These are phyloP conservation scores for Drosophila lacertosa DNA, from an alignment of 1,140 invertebrate species.

Conservation along the genomic window DNA sequence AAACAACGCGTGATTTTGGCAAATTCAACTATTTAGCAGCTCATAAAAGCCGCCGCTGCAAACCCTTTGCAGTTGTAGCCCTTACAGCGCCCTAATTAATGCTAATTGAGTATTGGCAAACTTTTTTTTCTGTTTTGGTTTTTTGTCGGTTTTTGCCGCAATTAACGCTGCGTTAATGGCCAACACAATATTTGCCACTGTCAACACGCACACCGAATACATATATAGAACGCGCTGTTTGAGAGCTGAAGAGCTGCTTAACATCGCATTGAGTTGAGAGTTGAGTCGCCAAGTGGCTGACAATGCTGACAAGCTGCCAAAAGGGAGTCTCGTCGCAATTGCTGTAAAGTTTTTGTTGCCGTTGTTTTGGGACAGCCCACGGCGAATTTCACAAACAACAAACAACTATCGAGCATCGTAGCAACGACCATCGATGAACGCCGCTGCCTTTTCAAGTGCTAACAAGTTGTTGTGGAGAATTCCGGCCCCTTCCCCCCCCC, in stretches of 20 bases:
- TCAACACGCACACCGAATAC: constrained; percentile 4
- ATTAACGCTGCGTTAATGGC: constrained; percentile 39
- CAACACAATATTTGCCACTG: constrained; percentile 29
- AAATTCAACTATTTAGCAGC: constrained; percentile 50
- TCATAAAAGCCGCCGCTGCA: constrained; percentile 33
- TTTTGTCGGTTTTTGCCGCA: constrained; percentile 25
- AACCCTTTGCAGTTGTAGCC: constrained; percentile 13
- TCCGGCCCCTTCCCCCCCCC: background rate
- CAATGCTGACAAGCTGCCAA: constrained; percentile 28
- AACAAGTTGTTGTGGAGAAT: constrained; percentile 51
- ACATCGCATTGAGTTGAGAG: constrained; percentile 26
- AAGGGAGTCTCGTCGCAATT: constrained; percentile 29
- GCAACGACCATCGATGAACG: constrained; percentile 15
- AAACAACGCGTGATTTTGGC: constrained; percentile 32
- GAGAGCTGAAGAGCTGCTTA: constrained; percentile 31
- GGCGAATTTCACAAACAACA: constrained; percentile 59
- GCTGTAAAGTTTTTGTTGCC: constrained; percentile 18
- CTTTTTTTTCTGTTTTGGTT: constrained; percentile 4
- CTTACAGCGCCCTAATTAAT: constrained; percentile 44
- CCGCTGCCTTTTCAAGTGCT: constrained; percentile 50
- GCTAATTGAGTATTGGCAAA: constrained; percentile 39
- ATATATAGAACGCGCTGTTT: constrained; percentile 1
- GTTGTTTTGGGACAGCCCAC: constrained; percentile 53
- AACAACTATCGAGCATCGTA: constrained; percentile 14
- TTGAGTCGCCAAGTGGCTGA: constrained; percentile 30